phyloP scores from a whole-genome alignment of 2,888 invertebrate genomes.

The Euphydryas editha region DNA sequence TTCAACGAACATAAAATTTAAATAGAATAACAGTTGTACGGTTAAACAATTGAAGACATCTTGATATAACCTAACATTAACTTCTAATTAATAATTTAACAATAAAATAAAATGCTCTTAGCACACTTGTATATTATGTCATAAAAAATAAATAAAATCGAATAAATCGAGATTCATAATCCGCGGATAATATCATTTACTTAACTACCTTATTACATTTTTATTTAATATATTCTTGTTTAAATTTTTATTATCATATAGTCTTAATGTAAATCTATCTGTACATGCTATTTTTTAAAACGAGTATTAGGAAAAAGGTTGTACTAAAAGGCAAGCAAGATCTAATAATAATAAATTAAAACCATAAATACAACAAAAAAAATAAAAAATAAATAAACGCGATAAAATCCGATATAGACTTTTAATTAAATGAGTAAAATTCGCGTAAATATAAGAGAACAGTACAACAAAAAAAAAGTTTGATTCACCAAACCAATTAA shows the following conservation, averaged over 20 bases:
- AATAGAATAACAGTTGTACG: conserved; percentile 14
- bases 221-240: too few species aligned
- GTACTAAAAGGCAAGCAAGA: conserved; percentile 26
- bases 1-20: conserved; percentile 10
- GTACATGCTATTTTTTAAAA: conserved; percentile 5
- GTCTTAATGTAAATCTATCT: background rate
- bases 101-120: conserved; percentile 12
- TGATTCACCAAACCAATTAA: too few species aligned
- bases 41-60: conserved; percentile 9
- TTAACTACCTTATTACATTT: conserved; percentile 1
- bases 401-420: too few species aligned
- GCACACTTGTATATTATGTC: conserved; percentile 2
- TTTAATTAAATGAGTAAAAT: too few species aligned
- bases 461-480: too few species aligned
- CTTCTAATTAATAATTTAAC: conserved; percentile 2
- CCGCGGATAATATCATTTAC: background rate
- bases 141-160: conserved; percentile 6
- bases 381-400: background rate
- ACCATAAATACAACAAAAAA: background rate
- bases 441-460: too few species aligned
- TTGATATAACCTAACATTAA: background rate
- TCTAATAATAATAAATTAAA: background rate
- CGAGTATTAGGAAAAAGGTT: conserved; percentile 27
- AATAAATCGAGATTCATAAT: conserved; percentile 12
- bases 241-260: background rate